A percentile compares a stretch with the other conserved stretches of the same genome.
phyloP scores from a whole-genome alignment of 2,113 vertebrate species.

The Alligator sinensis region DNA sequence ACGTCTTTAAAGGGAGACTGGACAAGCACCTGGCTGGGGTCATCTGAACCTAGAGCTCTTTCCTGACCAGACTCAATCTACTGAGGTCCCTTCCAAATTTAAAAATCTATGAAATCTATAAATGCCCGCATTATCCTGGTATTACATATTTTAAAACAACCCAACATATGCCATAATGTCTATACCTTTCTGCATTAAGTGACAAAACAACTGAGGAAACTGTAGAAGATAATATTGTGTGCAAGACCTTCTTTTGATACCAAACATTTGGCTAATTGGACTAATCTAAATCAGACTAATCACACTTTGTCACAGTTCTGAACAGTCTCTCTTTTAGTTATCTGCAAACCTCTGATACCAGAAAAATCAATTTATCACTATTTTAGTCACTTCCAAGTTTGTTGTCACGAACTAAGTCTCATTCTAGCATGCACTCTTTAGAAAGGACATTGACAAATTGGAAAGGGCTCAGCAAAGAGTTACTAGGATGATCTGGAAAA shows the following conservation, averaged over 20 bases:
- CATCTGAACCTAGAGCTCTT: too few relatives aligned
- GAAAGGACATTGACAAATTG: not conserved
- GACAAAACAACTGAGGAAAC: not conserved
- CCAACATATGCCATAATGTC: fast-evolving
- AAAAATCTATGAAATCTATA: not conserved
- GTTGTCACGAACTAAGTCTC: not conserved
- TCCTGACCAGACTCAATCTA: too few relatives aligned
- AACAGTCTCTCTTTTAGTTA: fast-evolving
- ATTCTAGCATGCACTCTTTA: not conserved
- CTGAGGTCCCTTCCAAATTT: not conserved
- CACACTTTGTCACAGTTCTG: not conserved
- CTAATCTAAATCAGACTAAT: not conserved
- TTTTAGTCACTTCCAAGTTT: not conserved
- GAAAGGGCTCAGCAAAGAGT: fast-evolving
- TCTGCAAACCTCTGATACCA: not conserved
- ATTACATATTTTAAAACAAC: not conserved
- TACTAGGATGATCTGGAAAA: not conserved
- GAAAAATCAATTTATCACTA: not conserved
- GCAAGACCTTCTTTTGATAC: not conserved
- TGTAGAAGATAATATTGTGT: not conserved
- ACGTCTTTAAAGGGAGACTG: too few relatives aligned
- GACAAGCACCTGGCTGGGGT: too few relatives aligned
- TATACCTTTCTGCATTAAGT: not conserved
- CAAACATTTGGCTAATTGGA: not conserved
- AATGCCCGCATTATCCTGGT: not conserved